These are phyloP conservation scores for Seriola aureovittata DNA, from an alignment of 2,113 vertebrate genomes.

Conservation along the genomic window DNA sequence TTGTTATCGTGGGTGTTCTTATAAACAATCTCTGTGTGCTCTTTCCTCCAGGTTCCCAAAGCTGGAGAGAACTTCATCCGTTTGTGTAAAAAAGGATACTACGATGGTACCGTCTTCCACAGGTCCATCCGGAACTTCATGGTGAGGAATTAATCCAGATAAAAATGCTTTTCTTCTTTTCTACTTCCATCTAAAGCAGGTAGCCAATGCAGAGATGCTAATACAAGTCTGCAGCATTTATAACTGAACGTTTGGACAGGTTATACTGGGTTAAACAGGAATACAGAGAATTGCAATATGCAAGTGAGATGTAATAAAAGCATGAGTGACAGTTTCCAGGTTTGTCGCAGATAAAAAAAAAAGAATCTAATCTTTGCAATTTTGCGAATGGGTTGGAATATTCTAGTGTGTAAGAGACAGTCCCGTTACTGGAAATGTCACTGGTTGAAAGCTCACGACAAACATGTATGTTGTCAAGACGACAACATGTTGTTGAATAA, in stretches of 20 bases:
- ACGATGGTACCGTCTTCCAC: constrained; percentile 93
- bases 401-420: neutral
- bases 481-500: too few species aligned
- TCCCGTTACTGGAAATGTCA: neutral
- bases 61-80: constrained; percentile 96
- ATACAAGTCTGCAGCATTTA: neutral
- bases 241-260: neutral
- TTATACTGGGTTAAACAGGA: neutral
- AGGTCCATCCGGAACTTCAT: constrained; percentile 98
- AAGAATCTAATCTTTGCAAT: neutral
- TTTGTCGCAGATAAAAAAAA: neutral
- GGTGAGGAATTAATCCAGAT: constrained; percentile 81
- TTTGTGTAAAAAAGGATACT: constrained; percentile 94
- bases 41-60: constrained; percentile 88
- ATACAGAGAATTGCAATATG: neutral
- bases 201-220: too few species aligned
- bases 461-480: neutral
- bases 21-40: neutral
- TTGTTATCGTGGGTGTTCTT: neutral
- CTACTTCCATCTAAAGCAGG: neutral
- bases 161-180: neutral
- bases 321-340: neutral
- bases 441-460: neutral
- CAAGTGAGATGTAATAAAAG: neutral
- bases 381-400: neutral